phyloP scores from a whole-genome alignment of 1,140 invertebrate genomes.

The Archivesica marissinica region DNA sequence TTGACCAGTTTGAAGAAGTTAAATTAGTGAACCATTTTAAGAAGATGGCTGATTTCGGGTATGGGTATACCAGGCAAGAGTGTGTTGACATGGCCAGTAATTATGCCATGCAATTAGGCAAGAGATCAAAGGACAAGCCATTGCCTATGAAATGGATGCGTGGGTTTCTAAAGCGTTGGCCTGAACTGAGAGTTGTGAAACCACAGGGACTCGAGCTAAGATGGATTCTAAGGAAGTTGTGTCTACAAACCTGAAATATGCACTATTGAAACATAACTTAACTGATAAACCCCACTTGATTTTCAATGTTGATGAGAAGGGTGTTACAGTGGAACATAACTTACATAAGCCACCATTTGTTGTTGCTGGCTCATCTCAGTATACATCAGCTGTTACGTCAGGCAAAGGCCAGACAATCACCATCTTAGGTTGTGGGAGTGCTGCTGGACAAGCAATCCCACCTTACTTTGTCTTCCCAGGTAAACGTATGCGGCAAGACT shows the following conservation, averaged over 20 bases:
- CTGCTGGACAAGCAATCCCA: not conserved
- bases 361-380: not conserved
- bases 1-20: not conserved
- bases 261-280: conserved; percentile 61
- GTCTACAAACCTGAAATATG: not conserved
- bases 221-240: conserved; percentile 14
- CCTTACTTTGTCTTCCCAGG: conserved; percentile 50
- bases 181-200: not conserved
- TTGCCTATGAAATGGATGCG: too few relatives aligned
- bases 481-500: conserved; percentile 3
- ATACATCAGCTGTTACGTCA: conserved; percentile 76
- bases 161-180: not conserved
- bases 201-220: not conserved
- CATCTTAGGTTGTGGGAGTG: conserved; percentile 69
- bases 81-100: not conserved
- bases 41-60: not conserved
- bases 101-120: not conserved
- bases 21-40: not conserved
- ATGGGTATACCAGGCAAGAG: not conserved
- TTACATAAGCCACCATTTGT: conserved; percentile 63
- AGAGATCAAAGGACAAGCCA: not conserved
- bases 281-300: conserved; percentile 74
- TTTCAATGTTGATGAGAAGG: conserved; percentile 84
- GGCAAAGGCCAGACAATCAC: conserved; percentile 82
- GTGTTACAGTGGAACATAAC: conserved; percentile 81